Percentiles rank a stretch among this genome's conserved stretches.
Conservation (phyloP, 2,888 invertebrate genomes). For the Hemicrepidius hirtus region DNA sequence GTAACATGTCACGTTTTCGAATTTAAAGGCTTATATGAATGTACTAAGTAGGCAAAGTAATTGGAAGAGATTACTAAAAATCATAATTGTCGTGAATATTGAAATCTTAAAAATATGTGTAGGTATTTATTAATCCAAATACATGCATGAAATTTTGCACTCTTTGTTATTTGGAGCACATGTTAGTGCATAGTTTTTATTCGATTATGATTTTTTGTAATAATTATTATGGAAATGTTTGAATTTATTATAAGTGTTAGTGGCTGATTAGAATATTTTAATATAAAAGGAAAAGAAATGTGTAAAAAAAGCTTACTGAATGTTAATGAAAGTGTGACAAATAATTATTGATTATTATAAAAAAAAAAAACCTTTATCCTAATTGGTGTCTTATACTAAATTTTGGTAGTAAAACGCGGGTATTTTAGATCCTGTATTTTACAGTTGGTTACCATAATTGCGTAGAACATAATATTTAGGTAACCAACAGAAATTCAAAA, state of each 20-base stretch:
- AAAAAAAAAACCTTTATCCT: slow-evolving; percentile 63
- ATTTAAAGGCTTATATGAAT: slow-evolving; percentile 50
- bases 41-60: slow-evolving; percentile 47
- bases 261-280: slow-evolving; percentile 69
- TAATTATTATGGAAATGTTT: slow-evolving; percentile 59
- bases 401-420: slow-evolving; percentile 47
- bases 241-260: slow-evolving; percentile 69
- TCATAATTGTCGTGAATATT: slow-evolving; percentile 28
- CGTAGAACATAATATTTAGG: slow-evolving; percentile 33
- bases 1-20: slow-evolving; percentile 40
- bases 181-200: slow-evolving; percentile 18
- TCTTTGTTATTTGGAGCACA: slow-evolving; percentile 27
- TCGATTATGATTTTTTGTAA: slow-evolving; percentile 53
- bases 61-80: slow-evolving; percentile 42
- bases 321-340: slow-evolving; percentile 63
- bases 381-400: slow-evolving; percentile 66
- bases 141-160: slow-evolving; percentile 12
- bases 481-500: slow-evolving; percentile 46
- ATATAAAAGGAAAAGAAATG: slow-evolving; percentile 61
- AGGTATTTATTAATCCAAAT: slow-evolving; percentile 7
- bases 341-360: slow-evolving; percentile 59
- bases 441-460: slow-evolving; percentile 44
- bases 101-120: slow-evolving; percentile 5
- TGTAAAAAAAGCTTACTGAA: slow-evolving; percentile 66
- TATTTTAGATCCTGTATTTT: slow-evolving; percentile 36